Percentiles rank a stretch among this genome's conserved stretches.
Evolutionary conservation across 2,888 invertebrate genomes (phyloP).

Genomic region (Melipona beecheii): DNA sequence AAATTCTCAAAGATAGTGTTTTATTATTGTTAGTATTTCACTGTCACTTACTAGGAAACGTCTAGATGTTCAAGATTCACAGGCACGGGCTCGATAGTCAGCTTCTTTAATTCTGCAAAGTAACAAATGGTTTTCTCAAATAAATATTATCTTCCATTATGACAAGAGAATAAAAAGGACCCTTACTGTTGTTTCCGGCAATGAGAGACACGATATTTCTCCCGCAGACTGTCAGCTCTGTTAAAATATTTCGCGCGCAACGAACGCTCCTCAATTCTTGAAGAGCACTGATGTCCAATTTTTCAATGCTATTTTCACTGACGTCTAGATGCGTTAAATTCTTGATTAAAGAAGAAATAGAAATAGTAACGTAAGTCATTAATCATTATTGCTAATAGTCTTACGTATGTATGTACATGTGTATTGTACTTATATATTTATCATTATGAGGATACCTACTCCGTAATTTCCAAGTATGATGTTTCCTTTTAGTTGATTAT

Average conservation of each 20-base stretch:
- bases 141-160: neutral
- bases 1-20: neutral
- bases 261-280: slow-evolving; percentile 91
- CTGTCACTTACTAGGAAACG: slow-evolving; percentile 87
- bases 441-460: slow-evolving; percentile 85
- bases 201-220: slow-evolving; percentile 90
- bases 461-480: slow-evolving; percentile 94
- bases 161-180: neutral
- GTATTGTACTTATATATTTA: neutral
- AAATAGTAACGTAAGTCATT: slow-evolving; percentile 28
- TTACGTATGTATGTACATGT: neutral
- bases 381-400: neutral
- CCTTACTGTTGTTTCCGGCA: slow-evolving; percentile 92
- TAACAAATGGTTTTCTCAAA: neutral
- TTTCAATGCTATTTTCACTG: slow-evolving; percentile 93
- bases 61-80: slow-evolving; percentile 90
- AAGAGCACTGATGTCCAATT: slow-evolving; percentile 91
- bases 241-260: slow-evolving; percentile 91
- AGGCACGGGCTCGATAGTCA: slow-evolving; percentile 89
- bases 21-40: neutral
- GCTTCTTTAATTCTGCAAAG: slow-evolving; percentile 89
- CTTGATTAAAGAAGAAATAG: slow-evolving; percentile 83
- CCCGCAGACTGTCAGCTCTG: slow-evolving; percentile 92
- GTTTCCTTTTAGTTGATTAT: slow-evolving; percentile 92
- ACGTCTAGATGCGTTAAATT: slow-evolving; percentile 93